Evolutionary conservation across 1,140 invertebrate species (phyloP).

Genomic region (Saxidomus purpurata): DNA sequence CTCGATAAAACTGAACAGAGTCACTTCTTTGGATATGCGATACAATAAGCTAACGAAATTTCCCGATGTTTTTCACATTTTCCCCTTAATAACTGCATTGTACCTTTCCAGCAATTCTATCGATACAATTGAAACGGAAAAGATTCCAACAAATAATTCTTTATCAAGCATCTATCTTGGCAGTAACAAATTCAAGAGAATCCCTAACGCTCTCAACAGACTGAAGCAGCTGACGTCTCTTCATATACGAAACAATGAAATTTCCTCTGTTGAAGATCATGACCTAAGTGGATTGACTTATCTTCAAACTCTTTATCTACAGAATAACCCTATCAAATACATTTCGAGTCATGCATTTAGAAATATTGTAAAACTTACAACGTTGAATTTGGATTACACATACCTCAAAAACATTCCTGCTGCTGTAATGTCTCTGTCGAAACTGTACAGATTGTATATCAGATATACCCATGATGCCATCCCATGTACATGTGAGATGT

Average conservation of each 20-base stretch:
- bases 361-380: neutral
- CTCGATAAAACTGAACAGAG: neutral
- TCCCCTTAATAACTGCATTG: neutral
- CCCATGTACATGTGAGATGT: no score
- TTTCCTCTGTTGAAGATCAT: neutral
- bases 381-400: neutral
- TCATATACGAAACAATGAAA: neutral
- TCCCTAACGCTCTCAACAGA: neutral
- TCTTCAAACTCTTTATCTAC: neutral
- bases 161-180: neutral
- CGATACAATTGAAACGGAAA: no score
- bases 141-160: no score
- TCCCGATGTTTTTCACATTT: conserved; percentile 11
- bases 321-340: neutral
- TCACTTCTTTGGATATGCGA: neutral
- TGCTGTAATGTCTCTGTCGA: neutral
- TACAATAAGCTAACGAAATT: neutral
- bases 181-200: neutral
- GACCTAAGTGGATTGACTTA: neutral
- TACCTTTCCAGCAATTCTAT: neutral
- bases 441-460: neutral
- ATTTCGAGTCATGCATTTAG: neutral
- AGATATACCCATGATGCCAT: neutral
- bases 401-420: neutral
- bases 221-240: no score